Evolutionary conservation across 2,797 vertebrate species (phyloP).

Genomic region (Momotus momota): DNA sequence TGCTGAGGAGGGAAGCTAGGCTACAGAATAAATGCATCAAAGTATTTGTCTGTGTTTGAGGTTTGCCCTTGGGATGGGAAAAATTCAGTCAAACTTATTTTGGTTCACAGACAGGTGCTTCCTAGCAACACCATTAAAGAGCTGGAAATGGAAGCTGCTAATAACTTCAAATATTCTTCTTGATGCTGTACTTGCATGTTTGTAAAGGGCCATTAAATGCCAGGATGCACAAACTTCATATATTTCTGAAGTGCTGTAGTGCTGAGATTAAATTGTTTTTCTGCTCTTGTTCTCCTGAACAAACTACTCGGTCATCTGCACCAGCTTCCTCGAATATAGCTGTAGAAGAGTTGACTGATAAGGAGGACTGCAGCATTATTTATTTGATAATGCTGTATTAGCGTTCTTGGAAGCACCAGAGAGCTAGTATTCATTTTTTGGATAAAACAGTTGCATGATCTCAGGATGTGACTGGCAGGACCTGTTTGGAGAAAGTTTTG

Average conservation of each 20-base stretch:
- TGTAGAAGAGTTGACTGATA: neutral
- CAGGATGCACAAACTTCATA: rapidly evolving
- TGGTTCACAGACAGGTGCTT: neutral
- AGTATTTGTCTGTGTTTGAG: neutral
- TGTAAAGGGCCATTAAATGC: neutral
- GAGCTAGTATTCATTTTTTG: neutral
- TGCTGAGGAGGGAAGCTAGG: neutral
- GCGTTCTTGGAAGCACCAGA: neutral
- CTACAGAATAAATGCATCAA: neutral
- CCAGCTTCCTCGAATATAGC: neutral
- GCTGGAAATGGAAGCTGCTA: neutral
- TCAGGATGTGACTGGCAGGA: neutral
- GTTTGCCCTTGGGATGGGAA: neutral
- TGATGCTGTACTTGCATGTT: neutral
- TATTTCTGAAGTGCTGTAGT: neutral
- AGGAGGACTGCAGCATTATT: neutral
- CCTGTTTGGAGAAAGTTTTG: slow-evolving; percentile 36
- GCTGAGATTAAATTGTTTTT: neutral
- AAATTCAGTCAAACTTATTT: neutral
- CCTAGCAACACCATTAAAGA: neutral
- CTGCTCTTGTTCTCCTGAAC: neutral
- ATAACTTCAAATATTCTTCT: neutral
- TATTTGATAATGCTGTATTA: neutral
- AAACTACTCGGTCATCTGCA: neutral
- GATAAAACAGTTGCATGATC: slow-evolving; percentile 19